Evolutionary conservation across 2,888 invertebrate species (phyloP).

Genomic region (Allophyes oxyacanthae): DNA sequence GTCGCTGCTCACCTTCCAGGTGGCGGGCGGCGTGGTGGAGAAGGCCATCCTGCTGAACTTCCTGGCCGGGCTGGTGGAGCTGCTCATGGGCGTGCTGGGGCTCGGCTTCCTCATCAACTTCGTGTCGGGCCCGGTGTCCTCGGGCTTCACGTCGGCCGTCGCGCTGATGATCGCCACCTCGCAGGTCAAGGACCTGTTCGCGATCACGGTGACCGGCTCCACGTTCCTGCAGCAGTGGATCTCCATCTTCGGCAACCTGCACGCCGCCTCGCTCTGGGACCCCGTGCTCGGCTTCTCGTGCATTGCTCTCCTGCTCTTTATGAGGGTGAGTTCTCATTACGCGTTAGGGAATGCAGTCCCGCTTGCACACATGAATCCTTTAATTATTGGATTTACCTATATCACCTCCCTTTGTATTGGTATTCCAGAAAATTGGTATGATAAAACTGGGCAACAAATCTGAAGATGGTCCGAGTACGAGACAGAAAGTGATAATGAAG

Average conservation of each 20-base stretch:
- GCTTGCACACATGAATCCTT: not conserved
- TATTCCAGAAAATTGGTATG: conserved; percentile 90
- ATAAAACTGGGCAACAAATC: conserved; percentile 90
- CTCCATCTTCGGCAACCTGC: conserved; percentile 91
- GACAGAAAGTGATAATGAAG: conserved; percentile 90
- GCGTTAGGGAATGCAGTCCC: too few species aligned
- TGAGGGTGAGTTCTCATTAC: conserved; percentile 90
- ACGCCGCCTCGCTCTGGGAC: conserved; percentile 92
- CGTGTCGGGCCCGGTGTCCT: conserved; percentile 96
- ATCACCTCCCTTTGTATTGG: not conserved
- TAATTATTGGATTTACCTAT: too few species aligned
- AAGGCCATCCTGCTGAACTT: conserved; percentile 94
- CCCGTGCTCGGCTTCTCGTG: conserved; percentile 93
- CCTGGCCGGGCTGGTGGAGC: conserved; percentile 92
- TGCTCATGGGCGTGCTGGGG: conserved; percentile 95
- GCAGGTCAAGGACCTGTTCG: conserved; percentile 95
- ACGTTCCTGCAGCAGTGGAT: conserved; percentile 95
- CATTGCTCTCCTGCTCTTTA: conserved; percentile 92
- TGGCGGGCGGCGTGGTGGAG: conserved; percentile 91
- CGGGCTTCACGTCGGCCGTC: conserved; percentile 97
- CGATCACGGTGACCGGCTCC: conserved; percentile 91
- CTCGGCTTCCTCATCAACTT: conserved; percentile 96
- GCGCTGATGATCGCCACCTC: conserved; percentile 96
- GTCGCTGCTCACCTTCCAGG: conserved; percentile 95
- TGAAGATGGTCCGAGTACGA: conserved; percentile 85